A percentile compares a stretch with the other conserved stretches of the same genome.
Conservation (phyloP, 1,140 invertebrate genomes). For the Procambarus virginalis region DNA sequence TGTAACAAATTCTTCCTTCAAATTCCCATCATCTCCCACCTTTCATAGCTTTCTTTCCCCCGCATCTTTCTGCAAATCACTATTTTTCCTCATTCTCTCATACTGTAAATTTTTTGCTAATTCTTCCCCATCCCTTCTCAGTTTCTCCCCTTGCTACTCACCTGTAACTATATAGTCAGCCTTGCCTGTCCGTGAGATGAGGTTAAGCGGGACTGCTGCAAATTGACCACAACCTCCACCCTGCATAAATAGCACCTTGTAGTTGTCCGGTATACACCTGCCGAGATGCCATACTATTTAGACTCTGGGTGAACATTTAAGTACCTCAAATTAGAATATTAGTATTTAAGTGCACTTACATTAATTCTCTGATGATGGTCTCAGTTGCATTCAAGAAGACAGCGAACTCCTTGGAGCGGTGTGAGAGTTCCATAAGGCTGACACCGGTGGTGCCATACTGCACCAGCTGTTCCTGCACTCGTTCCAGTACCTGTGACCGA, state of each 20-base stretch:
- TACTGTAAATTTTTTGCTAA: not conserved
- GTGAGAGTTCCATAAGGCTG: slow-evolving; percentile 96
- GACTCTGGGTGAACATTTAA: not conserved
- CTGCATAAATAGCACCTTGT: slow-evolving; percentile 94
- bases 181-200: slow-evolving; percentile 85
- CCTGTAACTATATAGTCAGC: slow-evolving; percentile 90
- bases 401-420: slow-evolving; percentile 88
- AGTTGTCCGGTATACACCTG: slow-evolving; percentile 93
- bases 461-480: slow-evolving; percentile 88
- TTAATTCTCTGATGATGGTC: slow-evolving; percentile 83
- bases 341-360: slow-evolving; percentile 79
- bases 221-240: slow-evolving; percentile 96
- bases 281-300: not conserved
- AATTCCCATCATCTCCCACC: not conserved
- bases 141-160: slow-evolving; percentile 71
- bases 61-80: not conserved
- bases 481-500: slow-evolving; percentile 83
- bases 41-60: too few species aligned
- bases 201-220: slow-evolving; percentile 92
- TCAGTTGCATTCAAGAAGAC: slow-evolving; percentile 88
- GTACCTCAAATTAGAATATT: not conserved
- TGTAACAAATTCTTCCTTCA: not conserved
- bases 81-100: too few species aligned
- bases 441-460: slow-evolving; percentile 86
- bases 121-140: not conserved